These are phyloP conservation scores for Hemaris fuciformis DNA, from an alignment of 2,888 invertebrate species.

Conservation along the genomic window DNA sequence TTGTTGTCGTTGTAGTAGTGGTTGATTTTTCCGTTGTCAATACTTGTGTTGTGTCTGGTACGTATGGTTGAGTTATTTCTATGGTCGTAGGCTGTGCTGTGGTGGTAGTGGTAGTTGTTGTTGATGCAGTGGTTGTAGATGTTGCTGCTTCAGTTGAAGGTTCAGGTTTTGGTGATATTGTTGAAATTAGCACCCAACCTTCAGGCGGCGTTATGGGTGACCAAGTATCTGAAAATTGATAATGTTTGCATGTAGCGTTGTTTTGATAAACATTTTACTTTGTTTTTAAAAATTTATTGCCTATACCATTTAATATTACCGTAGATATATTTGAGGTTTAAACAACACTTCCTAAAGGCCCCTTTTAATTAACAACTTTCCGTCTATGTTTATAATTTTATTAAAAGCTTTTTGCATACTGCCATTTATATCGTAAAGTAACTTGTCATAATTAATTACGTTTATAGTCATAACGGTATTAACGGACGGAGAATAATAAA, in stretches of 20 bases:
- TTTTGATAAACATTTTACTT: not conserved
- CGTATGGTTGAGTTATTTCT: conserved; percentile 33
- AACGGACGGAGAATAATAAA: not conserved
- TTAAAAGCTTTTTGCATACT: not conserved
- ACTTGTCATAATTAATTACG: not conserved
- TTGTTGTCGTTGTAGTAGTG: conserved; percentile 39
- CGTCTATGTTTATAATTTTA: no score
- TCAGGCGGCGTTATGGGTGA: conserved; percentile 84
- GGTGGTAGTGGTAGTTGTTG: conserved; percentile 31
- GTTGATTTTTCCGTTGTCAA: conserved; percentile 41
- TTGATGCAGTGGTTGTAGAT: conserved; percentile 30
- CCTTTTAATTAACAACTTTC: no score
- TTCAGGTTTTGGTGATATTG: conserved; percentile 62
- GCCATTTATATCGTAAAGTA: not conserved
- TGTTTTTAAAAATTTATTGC: no score
- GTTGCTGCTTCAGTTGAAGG: conserved; percentile 30
- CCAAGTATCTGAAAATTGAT: conserved; percentile 78
- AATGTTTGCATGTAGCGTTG: not conserved
- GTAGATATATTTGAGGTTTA: no score
- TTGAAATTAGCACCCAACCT: conserved; percentile 83
- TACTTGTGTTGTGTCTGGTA: conserved; percentile 68
- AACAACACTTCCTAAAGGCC: no score
- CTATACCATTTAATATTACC: no score
- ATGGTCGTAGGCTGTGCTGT: conserved; percentile 32
- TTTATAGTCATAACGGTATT: not conserved